Evolutionary conservation across 2,113 vertebrate species (phyloP).

Genomic region (Apteryx owenii): DNA sequence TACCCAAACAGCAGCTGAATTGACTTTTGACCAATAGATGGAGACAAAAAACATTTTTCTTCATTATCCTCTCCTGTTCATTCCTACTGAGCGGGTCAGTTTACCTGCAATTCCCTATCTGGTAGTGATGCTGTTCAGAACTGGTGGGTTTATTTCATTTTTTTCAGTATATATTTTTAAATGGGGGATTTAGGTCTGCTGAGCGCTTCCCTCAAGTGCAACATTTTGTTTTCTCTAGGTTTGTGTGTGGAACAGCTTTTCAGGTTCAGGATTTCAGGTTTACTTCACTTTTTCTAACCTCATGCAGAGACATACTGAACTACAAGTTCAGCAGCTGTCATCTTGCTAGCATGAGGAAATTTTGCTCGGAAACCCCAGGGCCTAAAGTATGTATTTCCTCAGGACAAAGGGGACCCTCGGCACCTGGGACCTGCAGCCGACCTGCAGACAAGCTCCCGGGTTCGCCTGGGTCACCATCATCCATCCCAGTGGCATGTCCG

Average conservation of each 20-base stretch:
- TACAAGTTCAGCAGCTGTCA: neutral
- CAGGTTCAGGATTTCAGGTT: neutral
- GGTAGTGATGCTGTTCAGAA: neutral
- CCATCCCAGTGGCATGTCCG: neutral
- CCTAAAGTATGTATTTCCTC: neutral
- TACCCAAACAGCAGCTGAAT: neutral
- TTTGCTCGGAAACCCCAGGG: neutral
- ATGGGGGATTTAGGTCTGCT: neutral
- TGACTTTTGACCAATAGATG: constrained; percentile 35
- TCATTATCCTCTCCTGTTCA: neutral
- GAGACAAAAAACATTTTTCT: constrained; percentile 26
- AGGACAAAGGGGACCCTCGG: neutral
- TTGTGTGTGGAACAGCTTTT: neutral
- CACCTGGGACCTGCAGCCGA: neutral
- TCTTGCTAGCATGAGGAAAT: neutral
- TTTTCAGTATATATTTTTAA: fast-evolving
- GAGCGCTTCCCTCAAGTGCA: neutral
- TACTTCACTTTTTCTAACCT: neutral
- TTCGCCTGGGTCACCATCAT: neutral
- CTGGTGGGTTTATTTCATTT: neutral
- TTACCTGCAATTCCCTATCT: neutral
- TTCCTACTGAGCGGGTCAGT: neutral
- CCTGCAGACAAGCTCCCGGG: neutral
- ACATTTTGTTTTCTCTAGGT: neutral
- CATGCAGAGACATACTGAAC: neutral